phyloP scores from a whole-genome alignment of 1,140 invertebrate species.

The Drosophila bipectinata region DNA sequence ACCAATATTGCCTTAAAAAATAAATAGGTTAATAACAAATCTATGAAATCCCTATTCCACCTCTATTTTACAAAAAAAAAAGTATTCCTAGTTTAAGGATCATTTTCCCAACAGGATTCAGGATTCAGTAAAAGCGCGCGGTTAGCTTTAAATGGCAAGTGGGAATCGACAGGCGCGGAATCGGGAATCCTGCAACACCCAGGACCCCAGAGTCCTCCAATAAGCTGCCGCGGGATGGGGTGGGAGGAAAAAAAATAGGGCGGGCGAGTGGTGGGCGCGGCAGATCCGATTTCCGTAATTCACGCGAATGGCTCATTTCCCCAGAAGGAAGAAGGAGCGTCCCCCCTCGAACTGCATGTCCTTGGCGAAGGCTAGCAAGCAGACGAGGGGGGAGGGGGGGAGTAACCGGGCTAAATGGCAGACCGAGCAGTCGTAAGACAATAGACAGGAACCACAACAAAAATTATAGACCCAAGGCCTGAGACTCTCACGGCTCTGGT shows the following conservation, averaged over 20 bases:
- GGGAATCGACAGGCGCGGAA: neutral
- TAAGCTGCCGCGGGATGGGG: neutral
- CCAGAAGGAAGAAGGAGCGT: constrained; percentile 11
- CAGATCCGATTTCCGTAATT: constrained; percentile 68
- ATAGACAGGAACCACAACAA: constrained; percentile 81
- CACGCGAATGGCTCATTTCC: constrained; percentile 57
- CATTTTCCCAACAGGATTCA: neutral
- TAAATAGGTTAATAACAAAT: too few species aligned
- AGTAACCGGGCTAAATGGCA: neutral
- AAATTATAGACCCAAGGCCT: constrained; percentile 77
- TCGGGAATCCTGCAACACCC: neutral
- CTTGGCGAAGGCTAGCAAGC: constrained; percentile 13
- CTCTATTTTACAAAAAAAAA: too few species aligned
- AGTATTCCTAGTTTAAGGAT: neutral
- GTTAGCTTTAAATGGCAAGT: neutral
- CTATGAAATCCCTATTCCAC: too few species aligned
- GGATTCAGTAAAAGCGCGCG: neutral
- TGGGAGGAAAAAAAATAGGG: neutral
- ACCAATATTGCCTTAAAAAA: too few species aligned
- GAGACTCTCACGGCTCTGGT: constrained; percentile 46
- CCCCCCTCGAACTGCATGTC: constrained; percentile 10
- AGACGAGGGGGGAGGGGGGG: constrained; percentile 2
- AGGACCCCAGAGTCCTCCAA: constrained; percentile 5
- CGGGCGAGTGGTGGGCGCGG: constrained; percentile 1
- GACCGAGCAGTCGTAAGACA: constrained; percentile 59